Base-by-base conservation (phyloP, 2,888 invertebrate genomes). In the Tupiocoris notatus region DNA sequence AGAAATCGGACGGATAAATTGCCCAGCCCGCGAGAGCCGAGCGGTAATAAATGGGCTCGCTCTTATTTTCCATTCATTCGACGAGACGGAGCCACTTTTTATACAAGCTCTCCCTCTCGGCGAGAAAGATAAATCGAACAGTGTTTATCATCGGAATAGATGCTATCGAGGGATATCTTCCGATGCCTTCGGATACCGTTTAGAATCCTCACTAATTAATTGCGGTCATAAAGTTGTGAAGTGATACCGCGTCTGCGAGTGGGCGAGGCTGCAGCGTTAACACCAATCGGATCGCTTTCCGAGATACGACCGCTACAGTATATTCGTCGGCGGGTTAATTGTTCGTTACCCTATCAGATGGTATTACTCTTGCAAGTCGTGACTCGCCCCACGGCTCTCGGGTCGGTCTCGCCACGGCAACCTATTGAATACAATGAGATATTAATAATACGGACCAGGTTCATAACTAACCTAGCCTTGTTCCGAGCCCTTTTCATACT, bases 361-460 rank as follows among this genome's bases (percentile, higher is more conserved):
- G 39, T 71, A 39, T 71, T 24, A 71, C 71, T 71, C 62, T 71
- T 22, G 25, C 39, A 24, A 71, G 71, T 71, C 71, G 71, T 71
- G 71, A 71, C 71, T 56, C 17, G 64, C 64, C 39, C 39, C 39
- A 39, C 39, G 39, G 64, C 64, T 21, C 68, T 68, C 39, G 39
- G 22, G 58, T 39, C 66, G 39, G 39, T 18, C 66, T 20, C 66
- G 22, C 68, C 59, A 22, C 68, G 58, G 57, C 58, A 23, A 68
- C 61, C 71, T 61, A 39, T 71, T 71, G 71, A 71, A 71, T 71
- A 71, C 71, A 71, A 71, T 71, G 71, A 61, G 71, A 71, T 71
- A 71, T 71, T 71, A 71, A 71, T 71, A 71, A 71, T 24, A 56
- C 20, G 17, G 20, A 12, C 25, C 1, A 21, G 71, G 39, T 12